Percentiles rank a stretch among this genome's conserved stretches.
These are phyloP conservation scores for Chaenodraco wilsoni DNA, from an alignment of 2,797 vertebrate genomes.

Conservation along the genomic window DNA sequence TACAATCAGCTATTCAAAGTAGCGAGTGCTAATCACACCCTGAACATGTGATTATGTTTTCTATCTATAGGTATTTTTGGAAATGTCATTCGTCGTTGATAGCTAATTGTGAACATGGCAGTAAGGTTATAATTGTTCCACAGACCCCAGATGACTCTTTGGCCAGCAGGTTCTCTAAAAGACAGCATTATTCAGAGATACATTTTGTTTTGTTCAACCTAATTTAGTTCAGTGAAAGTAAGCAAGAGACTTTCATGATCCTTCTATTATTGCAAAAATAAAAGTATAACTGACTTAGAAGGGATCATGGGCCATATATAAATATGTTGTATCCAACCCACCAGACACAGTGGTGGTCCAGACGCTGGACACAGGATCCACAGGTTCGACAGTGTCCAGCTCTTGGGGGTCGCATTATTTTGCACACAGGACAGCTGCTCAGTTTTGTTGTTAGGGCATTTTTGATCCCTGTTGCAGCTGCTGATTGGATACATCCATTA, in stretches of 20 bases:
- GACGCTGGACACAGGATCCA: slow-evolving; percentile 71
- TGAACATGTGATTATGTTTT: no score
- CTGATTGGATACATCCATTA: slow-evolving; percentile 54
- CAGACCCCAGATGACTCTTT: no score
- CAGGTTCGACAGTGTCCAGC: slow-evolving; percentile 80
- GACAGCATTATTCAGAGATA: no score
- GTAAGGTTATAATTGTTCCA: no score
- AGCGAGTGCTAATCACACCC: no score
- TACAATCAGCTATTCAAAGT: no score
- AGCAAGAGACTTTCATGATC: background rate
- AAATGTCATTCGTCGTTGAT: no score
- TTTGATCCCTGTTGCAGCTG: slow-evolving; percentile 23
- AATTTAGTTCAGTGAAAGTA: background rate
- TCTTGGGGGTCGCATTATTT: slow-evolving; percentile 84
- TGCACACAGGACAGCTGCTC: slow-evolving; percentile 84
- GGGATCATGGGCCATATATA: background rate
- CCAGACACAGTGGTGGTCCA: slow-evolving; percentile 82
- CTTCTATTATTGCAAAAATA: background rate
- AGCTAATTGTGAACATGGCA: no score
- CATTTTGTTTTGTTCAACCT: no score
- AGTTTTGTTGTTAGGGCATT: slow-evolving; percentile 48
- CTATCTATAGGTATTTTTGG: no score
- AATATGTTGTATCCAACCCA: slow-evolving; percentile 55
- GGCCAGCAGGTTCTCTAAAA: no score
- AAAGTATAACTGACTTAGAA: background rate